These are phyloP conservation scores for Teleiodes luculella DNA, from an alignment of 2,888 invertebrate genomes.

Conservation along the genomic window DNA sequence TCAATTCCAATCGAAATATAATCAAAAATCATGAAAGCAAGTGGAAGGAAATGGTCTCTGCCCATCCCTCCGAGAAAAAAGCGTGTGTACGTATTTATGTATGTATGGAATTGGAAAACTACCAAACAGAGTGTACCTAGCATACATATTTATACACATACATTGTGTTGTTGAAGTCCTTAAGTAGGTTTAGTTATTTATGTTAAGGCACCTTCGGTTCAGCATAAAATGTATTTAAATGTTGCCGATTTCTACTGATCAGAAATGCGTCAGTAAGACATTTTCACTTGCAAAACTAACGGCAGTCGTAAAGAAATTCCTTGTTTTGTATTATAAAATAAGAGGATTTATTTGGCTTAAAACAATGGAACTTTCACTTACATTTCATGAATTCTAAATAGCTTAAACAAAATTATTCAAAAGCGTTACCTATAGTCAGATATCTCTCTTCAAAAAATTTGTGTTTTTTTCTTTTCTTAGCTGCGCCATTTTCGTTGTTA, in stretches of 20 bases:
- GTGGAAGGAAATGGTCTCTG: too few relatives aligned
- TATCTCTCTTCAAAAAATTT: constrained; percentile 83
- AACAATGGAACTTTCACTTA: constrained; percentile 12
- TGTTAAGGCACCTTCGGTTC: constrained; percentile 13
- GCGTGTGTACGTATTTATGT: neutral
- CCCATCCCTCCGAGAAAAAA: too few relatives aligned
- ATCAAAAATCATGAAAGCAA: too few relatives aligned
- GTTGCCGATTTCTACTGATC: constrained; percentile 70
- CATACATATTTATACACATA: neutral
- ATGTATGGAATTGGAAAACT: constrained; percentile 25
- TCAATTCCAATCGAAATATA: too few relatives aligned
- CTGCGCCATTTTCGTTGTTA: constrained; percentile 48
- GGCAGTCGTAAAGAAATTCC: constrained; percentile 19
- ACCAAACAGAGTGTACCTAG: constrained; percentile 33
- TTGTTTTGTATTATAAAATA: constrained; percentile 16
- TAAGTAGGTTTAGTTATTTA: constrained; percentile 1
- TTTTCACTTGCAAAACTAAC: constrained; percentile 60
- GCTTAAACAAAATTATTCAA: constrained; percentile 41
- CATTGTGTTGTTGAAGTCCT: constrained; percentile 29
- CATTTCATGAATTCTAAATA: neutral
- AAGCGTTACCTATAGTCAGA: constrained; percentile 74
- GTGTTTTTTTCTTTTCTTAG: constrained; percentile 74
- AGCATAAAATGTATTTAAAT: constrained; percentile 61
- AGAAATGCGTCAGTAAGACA: constrained; percentile 51
- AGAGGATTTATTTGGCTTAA: neutral